A percentile compares a stretch with the other conserved stretches of the same genome.
Evolutionary conservation across 2,888 invertebrate species (phyloP).

Genomic region (Agrilus biguttatus): DNA sequence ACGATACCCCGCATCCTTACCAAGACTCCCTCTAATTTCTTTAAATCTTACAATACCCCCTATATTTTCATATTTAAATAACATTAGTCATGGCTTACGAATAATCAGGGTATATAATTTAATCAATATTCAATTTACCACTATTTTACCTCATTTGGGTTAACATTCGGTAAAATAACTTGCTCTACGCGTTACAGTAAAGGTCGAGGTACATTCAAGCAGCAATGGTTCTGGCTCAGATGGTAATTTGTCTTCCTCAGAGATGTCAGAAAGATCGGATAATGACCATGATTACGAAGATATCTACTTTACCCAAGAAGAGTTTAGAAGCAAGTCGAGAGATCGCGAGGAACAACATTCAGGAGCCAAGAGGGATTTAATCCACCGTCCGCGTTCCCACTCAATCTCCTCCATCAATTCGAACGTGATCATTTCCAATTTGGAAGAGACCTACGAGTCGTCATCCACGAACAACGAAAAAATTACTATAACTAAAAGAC

Average conservation of each 20-base stretch:
- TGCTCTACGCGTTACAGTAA: constrained; percentile 40
- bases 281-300: constrained; percentile 69
- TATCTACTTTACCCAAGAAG: constrained; percentile 58
- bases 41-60: too few species aligned
- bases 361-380: constrained; percentile 13
- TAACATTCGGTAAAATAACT: background rate
- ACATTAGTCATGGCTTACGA: too few species aligned
- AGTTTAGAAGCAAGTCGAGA: constrained; percentile 21
- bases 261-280: constrained; percentile 35
- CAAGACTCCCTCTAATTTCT: too few species aligned
- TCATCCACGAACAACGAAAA: constrained; percentile 5
- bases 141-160: background rate
- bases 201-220: constrained; percentile 76
- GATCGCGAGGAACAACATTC: constrained; percentile 2
- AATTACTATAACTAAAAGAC: constrained; percentile 3
- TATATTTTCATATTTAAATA: too few species aligned
- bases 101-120: too few species aligned
- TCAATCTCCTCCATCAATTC: constrained; percentile 27
- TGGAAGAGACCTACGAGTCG: constrained; percentile 6
- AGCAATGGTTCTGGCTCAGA: constrained; percentile 50
- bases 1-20: too few species aligned
- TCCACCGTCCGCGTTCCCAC: constrained; percentile 16
- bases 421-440: constrained; percentile 23
- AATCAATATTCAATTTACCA: too few species aligned
- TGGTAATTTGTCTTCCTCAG: constrained; percentile 45